Evolutionary conservation across 2,797 vertebrate genomes (phyloP).

Genomic region (Helicolenus hilgendorfi): DNA sequence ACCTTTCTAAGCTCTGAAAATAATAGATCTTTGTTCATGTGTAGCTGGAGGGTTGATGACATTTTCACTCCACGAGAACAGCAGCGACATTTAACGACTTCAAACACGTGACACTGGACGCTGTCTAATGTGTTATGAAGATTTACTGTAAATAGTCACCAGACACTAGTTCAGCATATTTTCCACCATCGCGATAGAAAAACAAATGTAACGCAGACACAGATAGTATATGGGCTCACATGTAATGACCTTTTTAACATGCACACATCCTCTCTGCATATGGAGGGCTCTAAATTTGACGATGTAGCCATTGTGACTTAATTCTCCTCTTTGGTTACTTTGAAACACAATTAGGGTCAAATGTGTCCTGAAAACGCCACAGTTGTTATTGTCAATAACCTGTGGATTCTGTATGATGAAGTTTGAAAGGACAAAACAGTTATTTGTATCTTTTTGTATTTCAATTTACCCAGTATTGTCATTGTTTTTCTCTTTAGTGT

Average conservation of each 20-base stretch:
- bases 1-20: conserved; percentile 25
- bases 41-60: neutral
- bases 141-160: neutral
- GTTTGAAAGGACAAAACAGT: neutral
- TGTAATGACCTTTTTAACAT: neutral
- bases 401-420: neutral
- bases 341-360: neutral
- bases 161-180: neutral
- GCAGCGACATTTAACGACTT: neutral
- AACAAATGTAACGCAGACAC: neutral
- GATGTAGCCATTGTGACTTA: neutral
- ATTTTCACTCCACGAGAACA: conserved; percentile 22
- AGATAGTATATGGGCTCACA: neutral
- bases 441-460: neutral
- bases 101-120: neutral
- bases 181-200: neutral
- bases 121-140: neutral
- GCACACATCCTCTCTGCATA: neutral
- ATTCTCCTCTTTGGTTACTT: neutral
- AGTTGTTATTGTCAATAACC: neutral
- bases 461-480: neutral
- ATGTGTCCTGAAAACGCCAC: neutral
- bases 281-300: neutral
- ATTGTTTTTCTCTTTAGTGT: neutral
- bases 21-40: conserved; percentile 50